These are phyloP conservation scores for Polyommatus iphigenia DNA, from an alignment of 2,888 invertebrate genomes.

Conservation along the genomic window DNA sequence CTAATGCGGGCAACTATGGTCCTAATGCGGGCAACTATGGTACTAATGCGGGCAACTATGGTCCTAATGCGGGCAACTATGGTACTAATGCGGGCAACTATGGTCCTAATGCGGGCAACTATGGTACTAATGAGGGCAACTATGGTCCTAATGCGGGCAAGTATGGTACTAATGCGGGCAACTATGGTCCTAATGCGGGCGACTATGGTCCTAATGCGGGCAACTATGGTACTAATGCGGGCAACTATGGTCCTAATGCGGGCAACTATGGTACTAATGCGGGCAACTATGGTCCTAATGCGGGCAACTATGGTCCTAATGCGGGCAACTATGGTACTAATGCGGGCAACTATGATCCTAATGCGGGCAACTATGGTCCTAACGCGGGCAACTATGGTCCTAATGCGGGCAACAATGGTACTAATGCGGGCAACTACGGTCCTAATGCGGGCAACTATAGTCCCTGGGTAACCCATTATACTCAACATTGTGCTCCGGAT, in stretches of 20 bases:
- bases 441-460: neutral
- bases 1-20: constrained; percentile 6
- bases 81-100: too few relatives aligned
- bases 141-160: neutral
- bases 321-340: neutral
- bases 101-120: too few relatives aligned
- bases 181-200: neutral
- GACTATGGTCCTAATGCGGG: neutral
- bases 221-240: neutral
- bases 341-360: neutral
- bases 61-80: too few relatives aligned
- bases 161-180: neutral
- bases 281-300: neutral
- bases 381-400: neutral
- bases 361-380: neutral
- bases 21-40: too few relatives aligned
- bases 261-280: neutral
- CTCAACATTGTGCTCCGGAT: neutral
- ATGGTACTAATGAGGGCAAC: neutral
- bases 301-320: neutral
- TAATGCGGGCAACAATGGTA: neutral
- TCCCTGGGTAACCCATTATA: neutral
- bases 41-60: too few relatives aligned
- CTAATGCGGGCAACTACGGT: constrained; percentile 3
- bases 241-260: neutral